Base-by-base conservation (phyloP, 2,113 vertebrate species). In the Sinocyclocheilus anshuiensis region DNA sequence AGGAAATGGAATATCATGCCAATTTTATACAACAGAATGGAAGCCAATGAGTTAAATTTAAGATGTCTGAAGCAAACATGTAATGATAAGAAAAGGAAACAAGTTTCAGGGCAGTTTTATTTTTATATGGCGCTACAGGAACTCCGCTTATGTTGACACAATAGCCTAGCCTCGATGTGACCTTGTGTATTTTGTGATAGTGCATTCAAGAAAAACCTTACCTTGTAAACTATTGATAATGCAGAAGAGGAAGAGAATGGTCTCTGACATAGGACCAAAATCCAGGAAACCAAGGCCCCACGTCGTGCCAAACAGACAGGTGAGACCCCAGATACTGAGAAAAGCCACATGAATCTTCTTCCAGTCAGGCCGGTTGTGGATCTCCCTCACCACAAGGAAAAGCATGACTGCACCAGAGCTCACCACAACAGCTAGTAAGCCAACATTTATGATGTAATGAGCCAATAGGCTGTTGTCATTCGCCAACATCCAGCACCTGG, bases 311-410 rank as follows among this genome's bases (percentile, higher is more conserved):
- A 92, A 95, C 45, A 96, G 92, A 82, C 93, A 93, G 89, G 92
- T 95, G 69, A 96, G 93, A 26, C 95, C 95, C 95, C 94, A 95
- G 79, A 96, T 94, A 77, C 95, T 95, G 89, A 95, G 86, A 65
- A 95, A 94, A 1, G 93, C 90, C 87, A 93, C 91, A 0, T 86
- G 81, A 55, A 90, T 92, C 86, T 91, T 89, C 78, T 71, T 90
- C 94, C 94, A 95, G 26, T 94, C 94, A 0, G 89, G 86, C 26
- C 93, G 78, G 59, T 20, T 88, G 18, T 72, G 90, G 84, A 95
- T 93, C 86, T 94, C 12, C 20, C 76, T 81, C 85, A 92, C 91
- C 57, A 95, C 93, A 39, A 93, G 59, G 87, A 89, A 36, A 1
- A 96, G 93, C 94, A 95, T 94, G 69, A 93, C 59, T 2, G 89